These are phyloP conservation scores for Sebastes umbrosus DNA, from an alignment of 2,797 vertebrate species.

Conservation along the genomic window DNA sequence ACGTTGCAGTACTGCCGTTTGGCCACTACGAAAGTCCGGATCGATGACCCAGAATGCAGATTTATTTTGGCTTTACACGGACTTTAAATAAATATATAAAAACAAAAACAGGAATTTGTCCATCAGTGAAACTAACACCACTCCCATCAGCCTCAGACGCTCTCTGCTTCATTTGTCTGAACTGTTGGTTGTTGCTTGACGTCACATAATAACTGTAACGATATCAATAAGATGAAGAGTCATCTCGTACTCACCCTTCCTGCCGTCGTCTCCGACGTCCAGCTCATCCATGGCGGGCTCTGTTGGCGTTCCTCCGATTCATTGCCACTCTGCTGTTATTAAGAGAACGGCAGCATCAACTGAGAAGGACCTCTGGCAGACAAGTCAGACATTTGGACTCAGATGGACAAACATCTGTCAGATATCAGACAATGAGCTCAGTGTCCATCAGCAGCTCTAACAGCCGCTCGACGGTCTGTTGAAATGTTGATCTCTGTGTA, in stretches of 20 bases:
- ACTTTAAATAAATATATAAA: too few relatives aligned
- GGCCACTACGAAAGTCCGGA: too few relatives aligned
- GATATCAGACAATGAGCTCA: neutral
- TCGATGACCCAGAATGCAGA: too few relatives aligned
- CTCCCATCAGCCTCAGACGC: too few relatives aligned
- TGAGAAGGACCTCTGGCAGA: neutral
- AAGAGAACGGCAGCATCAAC: neutral
- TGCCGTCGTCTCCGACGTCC: slow-evolving; percentile 1
- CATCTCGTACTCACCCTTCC: slow-evolving; percentile 46
- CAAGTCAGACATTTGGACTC: too few relatives aligned
- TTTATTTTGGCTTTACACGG: too few relatives aligned
- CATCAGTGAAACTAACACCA: too few relatives aligned
- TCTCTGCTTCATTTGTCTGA: neutral
- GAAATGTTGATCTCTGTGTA: slow-evolving; percentile 14
- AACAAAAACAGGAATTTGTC: too few relatives aligned
- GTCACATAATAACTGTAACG: neutral
- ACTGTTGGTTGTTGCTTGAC: neutral
- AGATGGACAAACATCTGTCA: neutral
- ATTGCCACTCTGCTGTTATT: slow-evolving; percentile 5
- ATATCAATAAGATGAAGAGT: neutral
- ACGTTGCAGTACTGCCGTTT: too few relatives aligned
- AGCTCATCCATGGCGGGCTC: slow-evolving; percentile 42
- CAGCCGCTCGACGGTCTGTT: slow-evolving; percentile 50
- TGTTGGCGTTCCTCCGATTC: slow-evolving; percentile 6
- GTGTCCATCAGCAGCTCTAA: neutral